phyloP scores from a whole-genome alignment of 2,797 vertebrate genomes.

The Chaunax sp. region DNA sequence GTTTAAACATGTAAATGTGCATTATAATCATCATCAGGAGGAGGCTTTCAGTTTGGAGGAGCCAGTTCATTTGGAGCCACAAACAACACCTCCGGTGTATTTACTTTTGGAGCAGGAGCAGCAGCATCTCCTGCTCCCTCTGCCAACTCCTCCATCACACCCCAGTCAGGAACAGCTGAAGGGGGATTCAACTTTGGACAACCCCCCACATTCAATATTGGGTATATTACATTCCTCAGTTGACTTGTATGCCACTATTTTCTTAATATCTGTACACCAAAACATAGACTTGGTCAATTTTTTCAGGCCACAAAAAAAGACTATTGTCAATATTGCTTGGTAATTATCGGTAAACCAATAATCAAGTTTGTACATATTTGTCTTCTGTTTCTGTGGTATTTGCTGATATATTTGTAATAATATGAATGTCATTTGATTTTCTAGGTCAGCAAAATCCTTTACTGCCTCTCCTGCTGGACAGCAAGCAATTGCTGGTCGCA shows the following conservation, averaged over 20 bases:
- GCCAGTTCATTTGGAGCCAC: slow-evolving; percentile 86
- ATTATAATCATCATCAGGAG: slow-evolving; percentile 67
- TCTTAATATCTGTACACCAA: not conserved
- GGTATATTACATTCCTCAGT: slow-evolving; percentile 80
- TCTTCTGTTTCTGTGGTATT: not conserved
- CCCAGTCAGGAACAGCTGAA: slow-evolving; percentile 70
- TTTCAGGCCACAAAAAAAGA: not conserved
- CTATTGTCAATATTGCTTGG: no score
- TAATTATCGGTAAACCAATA: not conserved
- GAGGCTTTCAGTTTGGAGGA: slow-evolving; percentile 91
- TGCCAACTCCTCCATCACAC: slow-evolving; percentile 80
- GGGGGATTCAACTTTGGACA: slow-evolving; percentile 87
- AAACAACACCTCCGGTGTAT: slow-evolving; percentile 82
- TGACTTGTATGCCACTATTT: not conserved
- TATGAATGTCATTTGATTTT: not conserved
- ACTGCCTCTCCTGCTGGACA: slow-evolving; percentile 79
- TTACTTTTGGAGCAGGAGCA: slow-evolving; percentile 87
- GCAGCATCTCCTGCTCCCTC: slow-evolving; percentile 76
- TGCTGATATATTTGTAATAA: not conserved
- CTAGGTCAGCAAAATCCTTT: slow-evolving; percentile 84
- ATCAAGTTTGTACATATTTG: not conserved
- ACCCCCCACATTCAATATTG: slow-evolving; percentile 84
- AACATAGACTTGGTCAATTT: no score
- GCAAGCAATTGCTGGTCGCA: slow-evolving; percentile 87
- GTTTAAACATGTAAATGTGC: slow-evolving; percentile 1